Conservation (phyloP, 1,140 invertebrate species). For the Archivesica marissinica region DNA sequence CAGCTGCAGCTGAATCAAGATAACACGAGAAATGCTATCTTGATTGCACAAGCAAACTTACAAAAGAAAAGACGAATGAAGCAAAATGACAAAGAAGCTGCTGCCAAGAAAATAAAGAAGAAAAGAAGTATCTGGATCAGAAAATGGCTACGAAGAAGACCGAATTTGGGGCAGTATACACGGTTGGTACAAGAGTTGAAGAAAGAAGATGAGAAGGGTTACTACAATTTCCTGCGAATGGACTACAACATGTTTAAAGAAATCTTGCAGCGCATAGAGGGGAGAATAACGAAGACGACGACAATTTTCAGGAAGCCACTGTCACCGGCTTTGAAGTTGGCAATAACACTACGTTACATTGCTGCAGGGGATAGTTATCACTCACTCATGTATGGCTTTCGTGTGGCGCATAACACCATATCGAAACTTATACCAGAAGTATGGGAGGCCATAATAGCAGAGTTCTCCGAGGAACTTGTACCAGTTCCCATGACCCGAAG, state of each 20-base stretch:
- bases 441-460: conserved; percentile 53
- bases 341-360: not conserved
- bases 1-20: too few species aligned
- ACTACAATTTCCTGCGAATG: too few species aligned
- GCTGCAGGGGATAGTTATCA: not conserved
- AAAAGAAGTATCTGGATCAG: conserved; percentile 44
- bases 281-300: not conserved
- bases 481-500: conserved; percentile 22
- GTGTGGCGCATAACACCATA: not conserved
- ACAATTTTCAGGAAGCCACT: not conserved
- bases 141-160: conserved; percentile 49
- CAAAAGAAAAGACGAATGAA: too few species aligned
- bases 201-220: conserved; percentile 48
- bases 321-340: not conserved
- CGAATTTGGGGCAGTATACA: conserved; percentile 59
- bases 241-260: too few species aligned
- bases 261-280: too few species aligned
- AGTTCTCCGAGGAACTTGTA: conserved; percentile 23
- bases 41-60: too few species aligned
- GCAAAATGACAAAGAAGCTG: too few species aligned
- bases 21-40: too few species aligned
- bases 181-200: conserved; percentile 57
- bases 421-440: too few species aligned
- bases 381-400: not conserved
- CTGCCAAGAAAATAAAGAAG: too few species aligned